Evolutionary conservation across 37 sponge, comb jelly and placozoan species (phyloP).

Genomic region (Crambe crambe): DNA sequence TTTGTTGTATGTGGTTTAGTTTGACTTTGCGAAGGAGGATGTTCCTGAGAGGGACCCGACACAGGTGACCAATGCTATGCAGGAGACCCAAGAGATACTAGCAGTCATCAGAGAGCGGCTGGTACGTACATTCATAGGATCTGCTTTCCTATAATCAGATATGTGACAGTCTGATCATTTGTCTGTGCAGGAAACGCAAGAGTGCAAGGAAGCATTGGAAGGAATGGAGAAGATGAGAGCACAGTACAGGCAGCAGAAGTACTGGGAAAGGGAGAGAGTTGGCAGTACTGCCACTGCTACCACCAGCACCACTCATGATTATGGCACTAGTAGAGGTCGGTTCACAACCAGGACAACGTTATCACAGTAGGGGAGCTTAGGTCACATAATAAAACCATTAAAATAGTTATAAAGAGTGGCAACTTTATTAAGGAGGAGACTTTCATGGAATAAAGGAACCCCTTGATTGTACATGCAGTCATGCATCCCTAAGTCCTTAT

Average conservation of each 20-base stretch:
- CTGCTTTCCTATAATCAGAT: neutral
- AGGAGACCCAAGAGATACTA: conserved; percentile 17
- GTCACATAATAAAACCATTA: too few species aligned
- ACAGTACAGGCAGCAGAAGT: conserved; percentile 16
- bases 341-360: too few species aligned
- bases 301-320: too few species aligned
- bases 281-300: too few species aligned
- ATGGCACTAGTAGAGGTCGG: too few species aligned
- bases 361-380: too few species aligned
- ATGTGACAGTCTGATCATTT: neutral
- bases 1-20: too few species aligned
- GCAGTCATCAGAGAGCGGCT: conserved; percentile 2
- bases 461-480: too few species aligned
- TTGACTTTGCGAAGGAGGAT: conserved; percentile 55
- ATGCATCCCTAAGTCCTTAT: too few species aligned
- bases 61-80: conserved; percentile 9
- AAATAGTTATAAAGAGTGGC: too few species aligned
- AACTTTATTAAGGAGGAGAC: too few species aligned
- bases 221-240: conserved; percentile 8
- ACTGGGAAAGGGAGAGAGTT: conserved; percentile 1
- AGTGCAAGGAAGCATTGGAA: neutral
- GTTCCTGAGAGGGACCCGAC: conserved; percentile 49
- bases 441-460: too few species aligned
- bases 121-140: conserved; percentile 4
- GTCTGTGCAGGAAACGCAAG: neutral